Evolutionary conservation across 2,113 vertebrate species (phyloP).

Genomic region (Nicator chloris): DNA sequence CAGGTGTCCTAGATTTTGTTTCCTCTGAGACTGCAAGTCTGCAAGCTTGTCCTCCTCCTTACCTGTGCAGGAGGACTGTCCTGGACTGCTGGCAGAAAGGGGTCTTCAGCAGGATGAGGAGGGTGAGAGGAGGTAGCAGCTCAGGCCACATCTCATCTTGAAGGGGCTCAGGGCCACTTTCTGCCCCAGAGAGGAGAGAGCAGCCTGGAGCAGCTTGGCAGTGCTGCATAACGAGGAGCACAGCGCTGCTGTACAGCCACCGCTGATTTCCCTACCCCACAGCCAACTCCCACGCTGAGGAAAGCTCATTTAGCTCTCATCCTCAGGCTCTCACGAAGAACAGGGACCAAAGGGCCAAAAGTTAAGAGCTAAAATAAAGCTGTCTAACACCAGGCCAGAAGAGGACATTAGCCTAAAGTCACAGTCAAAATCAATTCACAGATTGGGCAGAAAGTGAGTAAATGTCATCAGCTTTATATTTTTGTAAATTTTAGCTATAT

Average conservation of each 20-base stretch:
- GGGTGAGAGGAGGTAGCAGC: neutral
- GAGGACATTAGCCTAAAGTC: neutral
- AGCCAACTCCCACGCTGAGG: neutral
- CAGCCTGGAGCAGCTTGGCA: neutral
- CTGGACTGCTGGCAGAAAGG: neutral
- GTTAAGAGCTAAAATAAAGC: neutral
- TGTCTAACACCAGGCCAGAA: neutral
- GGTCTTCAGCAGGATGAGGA: neutral
- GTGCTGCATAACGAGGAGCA: neutral
- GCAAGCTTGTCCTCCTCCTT: neutral
- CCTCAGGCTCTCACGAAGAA: neutral
- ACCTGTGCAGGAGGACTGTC: neutral
- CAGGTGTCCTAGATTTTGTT: neutral
- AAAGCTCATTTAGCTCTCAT: neutral
- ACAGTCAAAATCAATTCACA: neutral
- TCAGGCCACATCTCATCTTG: neutral
- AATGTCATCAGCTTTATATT: neutral
- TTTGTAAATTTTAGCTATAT: rapidly evolving
- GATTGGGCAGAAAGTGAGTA: neutral
- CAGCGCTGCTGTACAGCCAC: neutral
- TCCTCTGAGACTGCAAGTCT: neutral
- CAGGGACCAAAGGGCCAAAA: neutral
- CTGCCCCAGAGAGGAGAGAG: neutral
- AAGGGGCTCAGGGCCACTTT: neutral
- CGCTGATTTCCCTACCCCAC: neutral